phyloP scores from a whole-genome alignment of 2,888 invertebrate genomes.

The Microchrysa polita region DNA sequence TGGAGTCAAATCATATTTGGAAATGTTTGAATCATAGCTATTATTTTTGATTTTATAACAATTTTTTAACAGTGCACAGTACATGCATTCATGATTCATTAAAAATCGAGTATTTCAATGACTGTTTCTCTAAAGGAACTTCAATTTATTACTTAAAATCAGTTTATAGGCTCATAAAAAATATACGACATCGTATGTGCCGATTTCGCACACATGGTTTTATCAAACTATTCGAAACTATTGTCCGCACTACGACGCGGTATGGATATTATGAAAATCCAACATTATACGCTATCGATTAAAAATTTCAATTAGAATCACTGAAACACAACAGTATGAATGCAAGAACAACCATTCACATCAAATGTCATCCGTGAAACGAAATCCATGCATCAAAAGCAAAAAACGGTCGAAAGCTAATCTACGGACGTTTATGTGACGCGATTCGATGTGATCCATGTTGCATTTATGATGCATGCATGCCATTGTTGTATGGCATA shows the following conservation, averaged over 20 bases:
- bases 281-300: conserved; percentile 37
- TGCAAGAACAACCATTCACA: conserved; percentile 39
- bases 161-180: no score
- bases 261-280: neutral
- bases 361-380: conserved; percentile 43
- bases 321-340: conserved; percentile 34
- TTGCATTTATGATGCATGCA: conserved; percentile 41
- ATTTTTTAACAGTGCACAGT: no score
- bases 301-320: conserved; percentile 43
- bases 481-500: conserved; percentile 28
- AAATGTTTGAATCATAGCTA: no score
- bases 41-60: no score
- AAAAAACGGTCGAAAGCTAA: conserved; percentile 29
- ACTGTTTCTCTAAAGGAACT: no score
- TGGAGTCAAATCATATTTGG: no score
- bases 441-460: conserved; percentile 40
- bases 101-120: no score
- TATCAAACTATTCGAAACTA: no score
- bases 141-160: no score
- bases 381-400: conserved; percentile 44
- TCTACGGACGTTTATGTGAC: conserved; percentile 29
- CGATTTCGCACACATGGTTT: neutral
- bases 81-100: no score
- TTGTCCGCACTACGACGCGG: neutral
- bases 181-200: no score